phyloP scores from a whole-genome alignment of 2,113 vertebrate species.

The Embiotoca jacksoni region DNA sequence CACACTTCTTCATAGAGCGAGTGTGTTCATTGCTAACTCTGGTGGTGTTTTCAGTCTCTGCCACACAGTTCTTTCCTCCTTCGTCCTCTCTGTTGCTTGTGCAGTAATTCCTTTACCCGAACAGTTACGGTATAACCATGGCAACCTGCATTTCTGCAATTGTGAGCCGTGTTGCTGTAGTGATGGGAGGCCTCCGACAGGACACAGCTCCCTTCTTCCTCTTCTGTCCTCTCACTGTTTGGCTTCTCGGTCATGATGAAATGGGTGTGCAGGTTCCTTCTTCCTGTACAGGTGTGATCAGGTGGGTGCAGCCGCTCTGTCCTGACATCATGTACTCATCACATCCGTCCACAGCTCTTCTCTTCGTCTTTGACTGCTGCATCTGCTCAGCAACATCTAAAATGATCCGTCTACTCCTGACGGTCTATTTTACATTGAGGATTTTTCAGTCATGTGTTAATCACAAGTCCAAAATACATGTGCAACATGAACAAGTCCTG shows the following conservation, averaged over 20 bases:
- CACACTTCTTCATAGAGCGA: not conserved
- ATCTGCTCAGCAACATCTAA: constrained; percentile 23
- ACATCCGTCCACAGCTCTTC: not conserved
- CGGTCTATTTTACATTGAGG: not conserved
- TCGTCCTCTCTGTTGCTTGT: constrained; percentile 3
- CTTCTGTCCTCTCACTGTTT: not conserved
- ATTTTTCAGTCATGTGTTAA: not conserved
- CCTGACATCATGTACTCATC: constrained; percentile 17
- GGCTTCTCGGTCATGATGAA: not conserved
- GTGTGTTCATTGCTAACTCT: too few species aligned
- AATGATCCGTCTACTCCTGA: not conserved
- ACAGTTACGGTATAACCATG: constrained; percentile 47
- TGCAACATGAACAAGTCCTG: not conserved
- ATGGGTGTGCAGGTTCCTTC: not conserved
- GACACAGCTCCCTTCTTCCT: constrained; percentile 22
- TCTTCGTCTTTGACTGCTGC: constrained; percentile 10
- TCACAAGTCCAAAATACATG: not conserved
- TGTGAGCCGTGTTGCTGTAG: constrained; percentile 50
- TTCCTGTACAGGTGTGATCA: not conserved
- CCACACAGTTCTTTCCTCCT: not conserved
- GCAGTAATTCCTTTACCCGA: constrained; percentile 27
- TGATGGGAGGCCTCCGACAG: constrained; percentile 46
- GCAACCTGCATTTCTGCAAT: constrained; percentile 47
- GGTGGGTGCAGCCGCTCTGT: constrained; percentile 13
- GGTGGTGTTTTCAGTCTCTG: too few species aligned